These are phyloP conservation scores for Zaprionus tsacasi DNA, from an alignment of 1,140 invertebrate species.

Conservation along the genomic window DNA sequence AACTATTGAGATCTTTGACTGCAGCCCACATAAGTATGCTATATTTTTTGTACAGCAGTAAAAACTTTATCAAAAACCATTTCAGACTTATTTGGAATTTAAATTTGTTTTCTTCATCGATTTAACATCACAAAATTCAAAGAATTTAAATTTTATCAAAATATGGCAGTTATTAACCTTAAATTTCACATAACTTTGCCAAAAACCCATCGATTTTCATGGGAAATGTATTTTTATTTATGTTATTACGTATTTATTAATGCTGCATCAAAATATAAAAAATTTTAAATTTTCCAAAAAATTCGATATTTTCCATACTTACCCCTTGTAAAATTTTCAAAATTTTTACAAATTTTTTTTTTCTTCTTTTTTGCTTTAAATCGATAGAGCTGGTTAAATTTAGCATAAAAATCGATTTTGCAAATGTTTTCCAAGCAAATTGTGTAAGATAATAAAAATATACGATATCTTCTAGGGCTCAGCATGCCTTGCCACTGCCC, in stretches of 20 bases:
- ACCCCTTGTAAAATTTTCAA: not conserved
- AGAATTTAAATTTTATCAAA: not conserved
- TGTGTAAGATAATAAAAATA: not conserved
- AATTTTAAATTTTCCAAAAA: not conserved
- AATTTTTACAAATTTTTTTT: not conserved
- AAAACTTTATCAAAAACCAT: not conserved
- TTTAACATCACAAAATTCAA: not conserved
- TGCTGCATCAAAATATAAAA: not conserved
- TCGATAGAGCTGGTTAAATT: not conserved
- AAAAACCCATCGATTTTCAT: not conserved
- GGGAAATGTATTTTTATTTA: not conserved
- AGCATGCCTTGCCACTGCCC: not conserved
- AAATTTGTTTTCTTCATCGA: not conserved
- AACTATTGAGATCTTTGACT: not conserved
- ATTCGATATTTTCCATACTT: not conserved
- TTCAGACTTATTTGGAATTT: not conserved
- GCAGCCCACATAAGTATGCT: not conserved
- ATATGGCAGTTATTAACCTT: not conserved
- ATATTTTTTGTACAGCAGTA: not conserved
- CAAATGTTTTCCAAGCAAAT: not conserved
- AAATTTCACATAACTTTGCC: not conserved
- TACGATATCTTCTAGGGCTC: not conserved
- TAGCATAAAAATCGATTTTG: not conserved
- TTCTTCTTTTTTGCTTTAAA: no score
- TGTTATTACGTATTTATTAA: not conserved